Evolutionary conservation across 2,888 invertebrate species (phyloP).

Genomic region (Noctua janthe): DNA sequence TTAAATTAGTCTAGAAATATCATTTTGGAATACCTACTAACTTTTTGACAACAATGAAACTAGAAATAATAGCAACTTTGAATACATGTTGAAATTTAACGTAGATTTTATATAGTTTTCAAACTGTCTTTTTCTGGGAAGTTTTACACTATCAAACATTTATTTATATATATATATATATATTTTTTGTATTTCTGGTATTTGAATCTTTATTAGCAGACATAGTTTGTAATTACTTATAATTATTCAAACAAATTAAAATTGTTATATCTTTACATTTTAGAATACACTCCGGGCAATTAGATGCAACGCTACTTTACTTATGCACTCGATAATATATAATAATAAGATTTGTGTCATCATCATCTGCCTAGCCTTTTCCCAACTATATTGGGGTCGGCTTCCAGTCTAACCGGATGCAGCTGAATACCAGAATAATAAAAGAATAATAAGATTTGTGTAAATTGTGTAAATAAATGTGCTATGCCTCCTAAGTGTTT

Average conservation of each 20-base stretch:
- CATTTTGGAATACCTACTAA: conserved; percentile 6
- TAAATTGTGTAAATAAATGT: conserved; percentile 55
- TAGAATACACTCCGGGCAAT: conserved; percentile 5
- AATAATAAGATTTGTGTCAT: conserved; percentile 25
- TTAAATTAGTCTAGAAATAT: background rate
- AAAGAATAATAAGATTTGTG: conserved; percentile 22
- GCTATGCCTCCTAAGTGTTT: conserved; percentile 3
- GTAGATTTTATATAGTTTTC: conserved; percentile 31
- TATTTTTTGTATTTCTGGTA: conserved; percentile 11
- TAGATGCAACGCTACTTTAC: conserved; percentile 29
- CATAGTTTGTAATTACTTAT: conserved; percentile 28
- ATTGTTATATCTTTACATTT: conserved; percentile 13
- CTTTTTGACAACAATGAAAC: background rate
- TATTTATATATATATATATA: background rate
- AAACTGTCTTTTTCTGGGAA: background rate
- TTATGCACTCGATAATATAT: conserved; percentile 13
- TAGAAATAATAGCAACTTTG: background rate
- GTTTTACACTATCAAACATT: background rate
- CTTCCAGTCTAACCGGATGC: too few relatives aligned
- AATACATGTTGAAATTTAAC: conserved; percentile 20
- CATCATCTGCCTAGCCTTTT: too few relatives aligned
- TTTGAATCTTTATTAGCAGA: conserved; percentile 20
- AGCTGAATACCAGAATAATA: too few relatives aligned
- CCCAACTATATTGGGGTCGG: too few relatives aligned
- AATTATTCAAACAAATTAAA: conserved; percentile 29